phyloP scores from a whole-genome alignment of 2,888 invertebrate species.

The Adelognathus sp. region DNA sequence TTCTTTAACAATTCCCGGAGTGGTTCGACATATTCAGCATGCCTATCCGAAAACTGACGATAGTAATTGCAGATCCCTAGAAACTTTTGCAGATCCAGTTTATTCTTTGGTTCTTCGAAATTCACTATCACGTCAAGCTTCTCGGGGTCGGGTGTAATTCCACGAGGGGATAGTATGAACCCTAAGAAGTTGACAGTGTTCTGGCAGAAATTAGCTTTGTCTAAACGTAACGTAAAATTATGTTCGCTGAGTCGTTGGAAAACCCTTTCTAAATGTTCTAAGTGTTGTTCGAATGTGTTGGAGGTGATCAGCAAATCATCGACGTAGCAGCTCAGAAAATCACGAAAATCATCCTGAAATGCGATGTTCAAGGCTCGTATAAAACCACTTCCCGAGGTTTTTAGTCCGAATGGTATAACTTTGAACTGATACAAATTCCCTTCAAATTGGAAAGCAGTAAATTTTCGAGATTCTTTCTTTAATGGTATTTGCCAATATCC shows the following conservation, averaged over 20 bases:
- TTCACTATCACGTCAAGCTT: conserved; percentile 60
- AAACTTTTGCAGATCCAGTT: conserved; percentile 63
- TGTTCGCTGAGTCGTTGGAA: conserved; percentile 51
- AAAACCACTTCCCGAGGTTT: conserved; percentile 63
- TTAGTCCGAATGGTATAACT: conserved; percentile 70
- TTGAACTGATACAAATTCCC: conserved; percentile 64
- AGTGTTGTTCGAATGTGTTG: conserved; percentile 58
- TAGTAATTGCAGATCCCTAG: conserved; percentile 51
- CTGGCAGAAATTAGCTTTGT: conserved; percentile 20
- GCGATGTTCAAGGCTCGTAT: conserved; percentile 44
- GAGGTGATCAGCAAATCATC: conserved; percentile 71
- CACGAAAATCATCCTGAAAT: conserved; percentile 64
- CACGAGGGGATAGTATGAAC: conserved; percentile 35
- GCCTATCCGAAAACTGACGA: conserved; percentile 11
- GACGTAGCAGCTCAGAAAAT: conserved; percentile 67
- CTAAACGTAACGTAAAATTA: conserved; percentile 61
- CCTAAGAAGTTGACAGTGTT: conserved; percentile 55
- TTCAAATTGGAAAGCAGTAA: conserved; percentile 62
- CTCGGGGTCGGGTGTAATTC: conserved; percentile 36
- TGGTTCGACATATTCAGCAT: conserved; percentile 42
- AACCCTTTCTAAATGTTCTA: conserved; percentile 58
- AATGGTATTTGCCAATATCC: conserved; percentile 40
- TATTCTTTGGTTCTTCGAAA: conserved; percentile 62
- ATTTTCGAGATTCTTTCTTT: background rate
- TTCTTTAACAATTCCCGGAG: conserved; percentile 44